Base-by-base conservation (phyloP, 92 coral and sea anemone genomes). In the Paramuricea clavata region DNA sequence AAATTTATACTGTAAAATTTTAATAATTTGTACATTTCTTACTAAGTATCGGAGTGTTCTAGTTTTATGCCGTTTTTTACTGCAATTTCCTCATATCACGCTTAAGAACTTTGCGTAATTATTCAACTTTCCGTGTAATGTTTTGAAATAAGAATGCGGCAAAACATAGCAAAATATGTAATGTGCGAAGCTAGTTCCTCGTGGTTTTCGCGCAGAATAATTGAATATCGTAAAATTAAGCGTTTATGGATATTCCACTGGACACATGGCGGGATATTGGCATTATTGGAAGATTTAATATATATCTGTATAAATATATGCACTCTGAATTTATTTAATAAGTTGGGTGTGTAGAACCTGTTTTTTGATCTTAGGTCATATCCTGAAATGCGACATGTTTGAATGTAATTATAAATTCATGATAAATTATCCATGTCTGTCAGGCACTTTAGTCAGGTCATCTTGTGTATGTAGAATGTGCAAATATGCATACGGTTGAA, bases 331-430 rank as follows among this genome's bases (percentile, higher is more conserved):
- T n/a, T n/a, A n/a, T n/a, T n/a, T n/a, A n/a, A n/a, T 60, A 22
- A 60, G n/a, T 16, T 9, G 41, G 72, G 72, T 65, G 70, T 62
- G 72, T 65, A 15, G 68, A 19, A 65, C 72, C 72, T 65, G 72
- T 19, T 0, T 26, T n/a, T 31, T 28, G 41, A 65, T 65, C 72
- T 65, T 31, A 65, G 72, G 9, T 65, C 72, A 65, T 65, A 6
- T 31, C 39, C 72, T 28, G 26, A 54, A 47, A 47, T 47, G 13
- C 68, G 6, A 26, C 21, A 65, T 65, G 72, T 13, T 5, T 28
- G n/a, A 65, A 28, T 30, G 17, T 65, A 3, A 65, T 28, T 65
- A 31, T 65, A 13, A 13, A 65, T 65, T 65, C 72, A 65, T 28
- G 17, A 26, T 27, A 60, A 60, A 21, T 60, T 60, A 60, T 56